Evolutionary conservation across 2,888 invertebrate species (phyloP), one percentile per base, ranked within the genome.

Genomic region (Acleris laterana): DNA sequence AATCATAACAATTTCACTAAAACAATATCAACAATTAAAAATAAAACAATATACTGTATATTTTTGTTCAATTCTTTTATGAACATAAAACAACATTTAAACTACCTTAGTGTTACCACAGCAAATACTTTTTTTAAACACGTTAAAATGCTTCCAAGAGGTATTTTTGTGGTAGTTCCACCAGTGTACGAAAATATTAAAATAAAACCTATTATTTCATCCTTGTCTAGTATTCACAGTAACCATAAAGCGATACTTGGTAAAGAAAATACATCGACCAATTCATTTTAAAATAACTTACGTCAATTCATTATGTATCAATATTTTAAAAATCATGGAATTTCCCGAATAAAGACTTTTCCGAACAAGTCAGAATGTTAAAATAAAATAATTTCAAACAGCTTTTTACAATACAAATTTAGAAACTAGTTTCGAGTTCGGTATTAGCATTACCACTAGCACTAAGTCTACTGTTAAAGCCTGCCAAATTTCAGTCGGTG

Each of bases 21-120:
- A 66, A 57, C 61, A 38, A 57, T 50, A 38, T 57, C n/a, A 66
- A 66, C 66, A 66, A 66, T 62, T 61, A 62, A 62, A 66, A 62
- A 62, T 62, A 62, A 66, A 66, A 62, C 66, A 52, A 61, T n/a
- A 51, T 25, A n/a, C 13, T 25, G 32, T 49, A 49, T 49, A 32
- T 25, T 49, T 46, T 46, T 56, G 32, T 50, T 16, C 52, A 25
- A 46, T 46, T 52, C 32, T 22, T 49, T 49, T 19, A 19, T 42
- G 49, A 55, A 62, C 38, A 60, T 51, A 16, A 53, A 62, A 48
- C 42, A 17, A 48, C 19, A 55, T 22, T 62, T 28, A 22, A n/a
- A 38, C 13, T 55, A 38, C 20, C 38, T 13, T 38, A 38, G 13
- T 38, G 38, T 38, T 38, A 38, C 38, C 38, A 38, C 38, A 38